Conservation (phyloP, 2,797 vertebrate genomes). For the Delichon dasypus region DNA sequence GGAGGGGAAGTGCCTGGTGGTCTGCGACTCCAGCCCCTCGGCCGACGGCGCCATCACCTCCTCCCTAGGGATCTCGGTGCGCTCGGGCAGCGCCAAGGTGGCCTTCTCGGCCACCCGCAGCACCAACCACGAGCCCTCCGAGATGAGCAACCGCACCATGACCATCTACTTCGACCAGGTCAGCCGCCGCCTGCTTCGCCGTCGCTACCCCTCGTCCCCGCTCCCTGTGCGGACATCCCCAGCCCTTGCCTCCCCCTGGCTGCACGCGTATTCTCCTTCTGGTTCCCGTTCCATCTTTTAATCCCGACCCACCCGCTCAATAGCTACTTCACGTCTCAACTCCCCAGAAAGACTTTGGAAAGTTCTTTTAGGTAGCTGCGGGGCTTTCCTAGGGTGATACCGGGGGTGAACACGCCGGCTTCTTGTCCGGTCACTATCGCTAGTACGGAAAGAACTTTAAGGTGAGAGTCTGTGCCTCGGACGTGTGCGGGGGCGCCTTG, state of each 20-base stretch:
- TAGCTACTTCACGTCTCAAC: background rate
- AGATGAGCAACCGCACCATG: conserved; percentile 99
- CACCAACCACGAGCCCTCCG: conserved; percentile 98
- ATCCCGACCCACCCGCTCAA: background rate
- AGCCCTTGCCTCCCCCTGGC: too few species aligned
- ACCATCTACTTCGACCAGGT: conserved; percentile 99
- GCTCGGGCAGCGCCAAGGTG: conserved; percentile 95
- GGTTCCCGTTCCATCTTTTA: too few species aligned
- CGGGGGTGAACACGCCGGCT: fast-evolving
- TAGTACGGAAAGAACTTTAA: background rate
- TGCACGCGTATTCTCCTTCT: background rate
- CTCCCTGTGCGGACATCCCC: background rate
- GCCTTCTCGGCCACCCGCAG: conserved; percentile 95
- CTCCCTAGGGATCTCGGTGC: conserved; percentile 96
- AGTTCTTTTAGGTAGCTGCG: background rate
- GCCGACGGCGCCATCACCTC: conserved; percentile 94
- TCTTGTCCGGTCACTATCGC: background rate
- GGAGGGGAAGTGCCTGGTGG: conserved; percentile 97
- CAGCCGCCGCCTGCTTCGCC: conserved; percentile 88
- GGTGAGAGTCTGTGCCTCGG: background rate
- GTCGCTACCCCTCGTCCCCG: conserved; percentile 80
- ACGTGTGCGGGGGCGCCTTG: background rate
- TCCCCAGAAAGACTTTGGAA: background rate
- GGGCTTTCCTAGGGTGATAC: background rate
- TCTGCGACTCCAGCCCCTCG: conserved; percentile 97